Evolutionary conservation across 2,797 vertebrate species (phyloP).

Genomic region (Sebastes jordani): DNA sequence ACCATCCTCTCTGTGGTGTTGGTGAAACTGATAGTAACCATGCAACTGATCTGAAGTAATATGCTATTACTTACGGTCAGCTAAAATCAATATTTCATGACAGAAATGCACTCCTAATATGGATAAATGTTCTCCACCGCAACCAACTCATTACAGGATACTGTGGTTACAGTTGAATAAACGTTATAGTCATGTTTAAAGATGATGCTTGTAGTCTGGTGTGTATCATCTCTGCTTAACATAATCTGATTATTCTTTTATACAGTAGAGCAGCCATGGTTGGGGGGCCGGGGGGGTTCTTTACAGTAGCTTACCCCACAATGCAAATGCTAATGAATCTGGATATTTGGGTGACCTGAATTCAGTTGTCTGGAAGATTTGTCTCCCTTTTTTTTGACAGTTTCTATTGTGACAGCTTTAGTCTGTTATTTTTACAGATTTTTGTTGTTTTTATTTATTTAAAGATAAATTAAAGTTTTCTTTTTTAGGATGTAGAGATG

Average conservation of each 20-base stretch:
- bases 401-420: background rate
- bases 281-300: background rate
- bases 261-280: slow-evolving; percentile 16
- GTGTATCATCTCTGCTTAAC: slow-evolving; percentile 55
- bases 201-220: slow-evolving; percentile 24
- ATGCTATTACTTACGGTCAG: background rate
- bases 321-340: slow-evolving; percentile 62
- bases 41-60: background rate
- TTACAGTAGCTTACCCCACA: slow-evolving; percentile 51
- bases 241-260: slow-evolving; percentile 71
- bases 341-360: slow-evolving; percentile 74
- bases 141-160: background rate
- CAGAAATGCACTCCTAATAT: background rate
- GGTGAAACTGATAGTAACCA: background rate
- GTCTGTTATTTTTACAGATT: background rate
- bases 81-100: background rate
- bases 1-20: background rate
- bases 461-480: background rate
- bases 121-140: background rate
- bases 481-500: background rate
- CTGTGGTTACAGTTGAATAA: background rate
- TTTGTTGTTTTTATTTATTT: background rate
- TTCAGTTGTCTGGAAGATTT: slow-evolving; percentile 64
- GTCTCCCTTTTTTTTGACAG: slow-evolving; percentile 32
- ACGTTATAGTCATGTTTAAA: background rate